These are phyloP conservation scores for Cololabis saira DNA, from an alignment of 2,113 vertebrate species.

Conservation along the genomic window DNA sequence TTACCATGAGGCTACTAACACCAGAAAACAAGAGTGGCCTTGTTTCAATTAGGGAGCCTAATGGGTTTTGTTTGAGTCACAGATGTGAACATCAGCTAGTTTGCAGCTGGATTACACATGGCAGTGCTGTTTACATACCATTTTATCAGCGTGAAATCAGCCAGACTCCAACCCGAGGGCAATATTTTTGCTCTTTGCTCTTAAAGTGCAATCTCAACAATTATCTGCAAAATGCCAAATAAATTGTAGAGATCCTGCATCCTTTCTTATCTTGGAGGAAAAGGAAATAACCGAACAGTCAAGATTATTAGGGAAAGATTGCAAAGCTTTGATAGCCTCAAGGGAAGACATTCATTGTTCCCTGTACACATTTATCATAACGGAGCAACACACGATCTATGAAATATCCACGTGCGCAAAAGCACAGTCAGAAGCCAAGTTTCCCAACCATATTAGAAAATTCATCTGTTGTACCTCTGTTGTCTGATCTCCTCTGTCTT, in stretches of 20 bases:
- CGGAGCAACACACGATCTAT: not conserved
- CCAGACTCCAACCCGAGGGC: not conserved
- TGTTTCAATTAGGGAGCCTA: constrained; percentile 60
- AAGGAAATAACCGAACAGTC: constrained; percentile 11
- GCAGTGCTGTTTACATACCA: constrained; percentile 28
- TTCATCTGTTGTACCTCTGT: constrained; percentile 32
- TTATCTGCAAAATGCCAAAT: constrained; percentile 11
- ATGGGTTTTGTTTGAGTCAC: constrained; percentile 64
- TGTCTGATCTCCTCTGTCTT: constrained; percentile 56
- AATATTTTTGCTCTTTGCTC: not conserved
- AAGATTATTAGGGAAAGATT: constrained; percentile 10
- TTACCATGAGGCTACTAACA: constrained; percentile 53
- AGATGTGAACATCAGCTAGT: constrained; percentile 52
- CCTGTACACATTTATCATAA: constrained; percentile 14
- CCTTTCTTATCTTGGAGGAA: constrained; percentile 31
- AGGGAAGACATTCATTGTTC: constrained; percentile 28
- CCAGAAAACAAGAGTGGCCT: constrained; percentile 44
- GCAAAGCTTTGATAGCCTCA: constrained; percentile 27
- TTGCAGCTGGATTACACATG: constrained; percentile 44
- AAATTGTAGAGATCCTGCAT: constrained; percentile 29
- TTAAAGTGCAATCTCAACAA: constrained; percentile 12
- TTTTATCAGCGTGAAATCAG: constrained; percentile 39
- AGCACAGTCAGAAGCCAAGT: constrained; percentile 22
- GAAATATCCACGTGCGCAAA: constrained; percentile 30
- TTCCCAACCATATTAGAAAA: constrained; percentile 31